Conservation (phyloP, 2,888 invertebrate genomes). For the Zootermopsis nevadensis region DNA sequence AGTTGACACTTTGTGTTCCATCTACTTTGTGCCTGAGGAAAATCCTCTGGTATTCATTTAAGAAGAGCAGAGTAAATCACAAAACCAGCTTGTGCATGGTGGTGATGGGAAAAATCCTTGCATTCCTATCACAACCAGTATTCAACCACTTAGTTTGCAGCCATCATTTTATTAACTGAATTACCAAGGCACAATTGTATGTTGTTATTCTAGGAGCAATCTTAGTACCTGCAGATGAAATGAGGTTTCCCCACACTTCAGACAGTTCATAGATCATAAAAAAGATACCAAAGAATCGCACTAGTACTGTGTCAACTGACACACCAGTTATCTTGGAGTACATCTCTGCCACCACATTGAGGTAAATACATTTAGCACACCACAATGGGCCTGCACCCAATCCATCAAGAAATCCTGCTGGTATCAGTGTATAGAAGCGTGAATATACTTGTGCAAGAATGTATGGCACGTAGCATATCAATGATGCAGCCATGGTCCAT, state of each 20-base stretch:
- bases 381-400: conserved; percentile 68
- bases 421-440: conserved; percentile 62
- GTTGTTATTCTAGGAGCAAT: not conserved
- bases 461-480: conserved; percentile 66
- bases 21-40: no score
- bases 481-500: conserved; percentile 65
- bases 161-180: not conserved
- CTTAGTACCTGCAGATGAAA: conserved; percentile 59
- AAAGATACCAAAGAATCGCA: conserved; percentile 63
- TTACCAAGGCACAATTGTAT: not conserved
- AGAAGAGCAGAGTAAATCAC: no score
- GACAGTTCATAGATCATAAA: conserved; percentile 67
- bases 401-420: conserved; percentile 63
- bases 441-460: conserved; percentile 68
- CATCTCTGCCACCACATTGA: conserved; percentile 59
- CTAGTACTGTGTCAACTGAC: conserved; percentile 7
- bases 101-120: no score
- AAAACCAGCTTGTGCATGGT: no score
- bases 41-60: no score
- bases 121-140: no score
- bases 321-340: conserved; percentile 1
- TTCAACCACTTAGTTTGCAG: no score
- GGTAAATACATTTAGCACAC: conserved; percentile 69
- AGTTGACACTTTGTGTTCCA: no score
- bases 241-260: conserved; percentile 66